Conservation (phyloP, 2,888 invertebrate genomes). For the Drosophila birchii region DNA sequence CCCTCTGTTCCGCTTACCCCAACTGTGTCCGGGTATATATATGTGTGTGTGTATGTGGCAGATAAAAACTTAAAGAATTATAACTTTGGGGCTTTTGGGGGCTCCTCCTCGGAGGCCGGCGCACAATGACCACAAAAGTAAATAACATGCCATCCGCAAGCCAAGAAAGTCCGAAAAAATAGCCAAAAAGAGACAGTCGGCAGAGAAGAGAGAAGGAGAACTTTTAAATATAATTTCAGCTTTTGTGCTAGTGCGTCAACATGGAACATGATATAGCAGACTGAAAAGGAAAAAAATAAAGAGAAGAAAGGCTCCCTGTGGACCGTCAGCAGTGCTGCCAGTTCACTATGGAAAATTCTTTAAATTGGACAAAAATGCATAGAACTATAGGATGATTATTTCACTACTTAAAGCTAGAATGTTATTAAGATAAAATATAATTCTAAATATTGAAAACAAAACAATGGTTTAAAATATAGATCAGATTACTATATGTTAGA, state of each 20-base stretch:
- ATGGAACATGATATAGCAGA: slow-evolving; percentile 75
- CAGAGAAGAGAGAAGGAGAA: slow-evolving; percentile 16
- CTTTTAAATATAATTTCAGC: slow-evolving; percentile 79
- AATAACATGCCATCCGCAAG: slow-evolving; percentile 60
- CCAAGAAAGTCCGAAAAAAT: slow-evolving; percentile 30
- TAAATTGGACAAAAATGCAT: background rate
- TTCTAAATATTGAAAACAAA: background rate
- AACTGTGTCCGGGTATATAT: background rate
- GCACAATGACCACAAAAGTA: slow-evolving; percentile 79
- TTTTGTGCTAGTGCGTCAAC: slow-evolving; percentile 78
- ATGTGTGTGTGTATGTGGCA: slow-evolving; percentile 34
- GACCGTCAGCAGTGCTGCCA: slow-evolving; percentile 35
- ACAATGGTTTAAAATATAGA: background rate
- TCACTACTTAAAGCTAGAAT: no score
- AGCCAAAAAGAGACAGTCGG: slow-evolving; percentile 7
- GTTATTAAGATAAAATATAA: background rate
- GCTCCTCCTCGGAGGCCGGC: slow-evolving; percentile 44
- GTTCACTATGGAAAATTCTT: background rate
- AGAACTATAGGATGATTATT: background rate
- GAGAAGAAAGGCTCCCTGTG: slow-evolving; percentile 46
- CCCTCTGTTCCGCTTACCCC: background rate
- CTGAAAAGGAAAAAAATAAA: slow-evolving; percentile 41
- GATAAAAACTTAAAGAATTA: slow-evolving; percentile 79
- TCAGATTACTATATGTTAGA: no score
- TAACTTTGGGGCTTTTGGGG: slow-evolving; percentile 74